Conservation (phyloP, 2,888 invertebrate species). For the Automeris io region DNA sequence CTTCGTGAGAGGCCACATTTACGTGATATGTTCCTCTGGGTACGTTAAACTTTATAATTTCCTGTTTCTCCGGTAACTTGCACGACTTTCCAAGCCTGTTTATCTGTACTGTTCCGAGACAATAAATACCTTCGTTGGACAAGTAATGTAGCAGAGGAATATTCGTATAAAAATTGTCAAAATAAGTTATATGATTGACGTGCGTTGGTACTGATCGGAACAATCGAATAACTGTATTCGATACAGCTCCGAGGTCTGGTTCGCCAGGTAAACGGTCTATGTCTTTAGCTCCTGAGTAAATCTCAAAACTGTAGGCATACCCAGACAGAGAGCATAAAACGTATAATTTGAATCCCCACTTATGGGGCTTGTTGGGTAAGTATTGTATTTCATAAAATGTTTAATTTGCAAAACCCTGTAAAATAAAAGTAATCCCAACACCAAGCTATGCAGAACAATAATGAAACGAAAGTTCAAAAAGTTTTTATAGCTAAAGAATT, state of each 20-base stretch:
- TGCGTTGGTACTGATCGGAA: constrained; percentile 11
- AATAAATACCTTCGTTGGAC: constrained; percentile 29
- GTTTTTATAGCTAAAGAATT: constrained; percentile 22
- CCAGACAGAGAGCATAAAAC: constrained; percentile 21
- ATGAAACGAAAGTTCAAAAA: constrained; percentile 18
- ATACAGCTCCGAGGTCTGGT: constrained; percentile 11
- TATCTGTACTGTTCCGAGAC: constrained; percentile 30
- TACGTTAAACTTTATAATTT: constrained; percentile 26
- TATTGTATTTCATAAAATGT: constrained; percentile 12
- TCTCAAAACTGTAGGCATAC: constrained; percentile 24
- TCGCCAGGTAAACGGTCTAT: constrained; percentile 18
- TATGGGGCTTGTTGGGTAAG: constrained; percentile 13
- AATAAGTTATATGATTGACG: constrained; percentile 15
- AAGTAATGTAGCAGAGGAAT: constrained; percentile 29
- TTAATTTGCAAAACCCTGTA: too few species aligned
- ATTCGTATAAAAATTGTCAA: constrained; percentile 32
- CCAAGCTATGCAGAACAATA: constrained; percentile 26
- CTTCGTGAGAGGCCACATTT: constrained; percentile 27
- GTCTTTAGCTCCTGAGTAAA: constrained; percentile 21
- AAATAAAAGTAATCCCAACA: constrained; percentile 26
- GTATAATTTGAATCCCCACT: constrained; percentile 13
- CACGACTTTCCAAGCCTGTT: constrained; percentile 27
- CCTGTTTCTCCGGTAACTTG: constrained; percentile 27
- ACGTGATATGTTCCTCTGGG: constrained; percentile 29
- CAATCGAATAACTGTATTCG: constrained; percentile 14